phyloP scores from a whole-genome alignment of 1,140 invertebrate genomes.

The Psilanteris sp. region DNA sequence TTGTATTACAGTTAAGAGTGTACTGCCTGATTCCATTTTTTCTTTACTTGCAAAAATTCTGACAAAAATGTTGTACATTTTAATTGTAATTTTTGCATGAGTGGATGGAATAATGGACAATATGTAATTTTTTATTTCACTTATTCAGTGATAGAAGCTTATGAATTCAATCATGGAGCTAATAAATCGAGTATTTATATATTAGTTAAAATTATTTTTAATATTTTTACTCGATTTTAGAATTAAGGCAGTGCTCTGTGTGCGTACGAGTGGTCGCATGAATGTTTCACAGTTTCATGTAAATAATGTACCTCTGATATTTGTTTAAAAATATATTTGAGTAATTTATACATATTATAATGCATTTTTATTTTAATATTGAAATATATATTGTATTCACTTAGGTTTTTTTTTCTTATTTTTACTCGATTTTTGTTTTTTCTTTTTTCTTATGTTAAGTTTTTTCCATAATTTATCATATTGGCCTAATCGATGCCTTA shows the following conservation, averaged over 20 bases:
- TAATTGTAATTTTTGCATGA: slow-evolving; percentile 22
- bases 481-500: slow-evolving; percentile 65
- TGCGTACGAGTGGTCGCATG: slow-evolving; percentile 68
- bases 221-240: slow-evolving; percentile 32
- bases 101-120: slow-evolving; percentile 17
- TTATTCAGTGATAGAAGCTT: too few relatives aligned
- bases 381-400: not conserved
- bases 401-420: slow-evolving; percentile 13
- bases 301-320: slow-evolving; percentile 76
- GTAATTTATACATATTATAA: slow-evolving; percentile 75
- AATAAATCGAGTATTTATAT: slow-evolving; percentile 1
- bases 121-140: slow-evolving; percentile 11
- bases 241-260: slow-evolving; percentile 39
- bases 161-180: slow-evolving; percentile 4
- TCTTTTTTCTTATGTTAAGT: slow-evolving; percentile 43
- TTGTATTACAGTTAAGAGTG: not conserved
- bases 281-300: slow-evolving; percentile 72
- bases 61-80: slow-evolving; percentile 19
- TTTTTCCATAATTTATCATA: slow-evolving; percentile 51
- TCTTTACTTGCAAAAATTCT: slow-evolving; percentile 19
- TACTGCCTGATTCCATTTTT: slow-evolving; percentile 28
- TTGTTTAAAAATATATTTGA: slow-evolving; percentile 79
- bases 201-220: slow-evolving; percentile 6
- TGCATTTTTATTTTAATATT: slow-evolving; percentile 2
- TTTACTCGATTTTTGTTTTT: slow-evolving; percentile 36